Evolutionary conservation across 2,797 vertebrate species (phyloP).

Genomic region (Carcharodon carcharias): DNA sequence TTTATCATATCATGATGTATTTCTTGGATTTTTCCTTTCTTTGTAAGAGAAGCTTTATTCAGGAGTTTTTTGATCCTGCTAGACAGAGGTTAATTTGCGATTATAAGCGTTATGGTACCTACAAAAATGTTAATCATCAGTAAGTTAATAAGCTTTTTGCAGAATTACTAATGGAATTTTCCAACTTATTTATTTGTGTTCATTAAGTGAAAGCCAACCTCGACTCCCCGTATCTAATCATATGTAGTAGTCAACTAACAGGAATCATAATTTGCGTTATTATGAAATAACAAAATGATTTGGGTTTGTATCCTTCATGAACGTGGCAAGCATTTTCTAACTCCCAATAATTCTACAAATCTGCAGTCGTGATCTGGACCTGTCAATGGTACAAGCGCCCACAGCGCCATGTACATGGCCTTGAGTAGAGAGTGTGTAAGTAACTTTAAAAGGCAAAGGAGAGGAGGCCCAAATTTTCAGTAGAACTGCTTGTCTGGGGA

Average conservation of each 20-base stretch:
- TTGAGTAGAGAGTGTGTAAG: neutral
- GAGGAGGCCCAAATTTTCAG: neutral
- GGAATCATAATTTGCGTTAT: neutral
- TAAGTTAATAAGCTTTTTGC: neutral
- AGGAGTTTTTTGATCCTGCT: neutral
- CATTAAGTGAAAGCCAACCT: neutral
- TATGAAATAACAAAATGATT: neutral
- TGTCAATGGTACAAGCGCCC: neutral
- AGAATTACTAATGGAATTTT: neutral
- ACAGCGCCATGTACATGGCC: neutral
- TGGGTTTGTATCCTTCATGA: neutral
- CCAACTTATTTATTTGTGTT: neutral
- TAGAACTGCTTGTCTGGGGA: neutral
- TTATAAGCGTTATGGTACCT: neutral
- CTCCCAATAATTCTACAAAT: neutral
- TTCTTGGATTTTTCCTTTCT: neutral
- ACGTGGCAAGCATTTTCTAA: neutral
- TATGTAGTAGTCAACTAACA: neutral
- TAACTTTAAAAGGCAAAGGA: neutral
- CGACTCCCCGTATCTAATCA: neutral
- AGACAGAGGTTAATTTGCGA: neutral
- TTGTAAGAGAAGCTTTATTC: neutral
- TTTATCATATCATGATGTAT: neutral
- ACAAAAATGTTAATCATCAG: neutral
- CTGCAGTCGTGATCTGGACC: neutral